These are phyloP conservation scores for Actenoides lindsayi DNA, from an alignment of 2,113 vertebrate species.

Conservation along the genomic window DNA sequence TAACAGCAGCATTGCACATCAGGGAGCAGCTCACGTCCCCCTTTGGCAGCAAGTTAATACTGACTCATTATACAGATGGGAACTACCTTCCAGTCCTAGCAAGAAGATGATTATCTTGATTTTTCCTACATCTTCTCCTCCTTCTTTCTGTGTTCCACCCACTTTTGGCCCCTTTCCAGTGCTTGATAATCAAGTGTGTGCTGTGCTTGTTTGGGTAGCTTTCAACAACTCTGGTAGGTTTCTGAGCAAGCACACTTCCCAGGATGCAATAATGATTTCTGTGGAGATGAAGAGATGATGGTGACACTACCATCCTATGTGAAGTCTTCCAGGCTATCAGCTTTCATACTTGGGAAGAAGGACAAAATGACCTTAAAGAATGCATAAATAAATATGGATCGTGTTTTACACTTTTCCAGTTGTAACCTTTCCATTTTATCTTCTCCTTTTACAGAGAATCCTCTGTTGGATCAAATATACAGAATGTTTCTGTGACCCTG, in stretches of 20 bases:
- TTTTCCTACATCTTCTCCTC: neutral
- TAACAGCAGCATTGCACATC: neutral
- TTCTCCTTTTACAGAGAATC: neutral
- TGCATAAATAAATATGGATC: neutral
- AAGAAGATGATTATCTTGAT: neutral
- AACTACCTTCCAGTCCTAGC: neutral
- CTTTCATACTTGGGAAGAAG: neutral
- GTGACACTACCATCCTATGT: neutral
- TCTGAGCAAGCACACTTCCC: neutral
- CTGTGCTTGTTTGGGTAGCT: neutral
- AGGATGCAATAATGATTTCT: neutral
- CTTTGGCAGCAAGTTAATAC: neutral
- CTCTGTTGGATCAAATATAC: fast-evolving
- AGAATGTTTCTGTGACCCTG: neutral
- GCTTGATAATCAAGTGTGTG: neutral
- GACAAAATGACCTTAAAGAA: neutral
- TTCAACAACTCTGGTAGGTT: neutral
- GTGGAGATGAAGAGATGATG: neutral
- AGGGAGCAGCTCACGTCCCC: neutral
- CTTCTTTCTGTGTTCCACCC: neutral
- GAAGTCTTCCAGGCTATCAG: neutral
- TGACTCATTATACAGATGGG: neutral
- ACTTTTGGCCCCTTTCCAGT: neutral
- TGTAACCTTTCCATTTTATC: neutral
- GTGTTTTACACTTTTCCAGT: neutral